Conservation (phyloP, 2,113 vertebrate species). For the Trogon surrucura region DNA sequence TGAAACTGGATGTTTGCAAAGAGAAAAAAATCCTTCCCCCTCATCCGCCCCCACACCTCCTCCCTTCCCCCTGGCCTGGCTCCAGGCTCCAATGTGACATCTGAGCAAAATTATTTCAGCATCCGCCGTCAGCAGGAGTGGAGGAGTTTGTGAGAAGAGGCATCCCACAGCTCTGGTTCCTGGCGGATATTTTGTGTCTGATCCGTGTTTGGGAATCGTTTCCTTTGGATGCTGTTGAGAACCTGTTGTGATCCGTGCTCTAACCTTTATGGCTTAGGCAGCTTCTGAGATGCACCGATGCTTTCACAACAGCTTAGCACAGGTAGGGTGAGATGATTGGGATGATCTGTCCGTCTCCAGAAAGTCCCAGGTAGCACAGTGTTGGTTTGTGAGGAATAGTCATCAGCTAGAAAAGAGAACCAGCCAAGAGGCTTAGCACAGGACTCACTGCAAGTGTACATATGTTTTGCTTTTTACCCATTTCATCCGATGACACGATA, state of each 20-base stretch:
- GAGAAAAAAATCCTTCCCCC: constrained; percentile 2
- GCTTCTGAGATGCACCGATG: not conserved
- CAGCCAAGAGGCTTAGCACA: not conserved
- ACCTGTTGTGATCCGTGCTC: not conserved
- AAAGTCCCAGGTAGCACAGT: not conserved
- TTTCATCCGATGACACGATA: not conserved
- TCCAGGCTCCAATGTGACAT: constrained; percentile 31
- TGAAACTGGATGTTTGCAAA: constrained; percentile 43
- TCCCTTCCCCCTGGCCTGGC: constrained; percentile 14
- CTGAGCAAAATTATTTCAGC: constrained; percentile 56
- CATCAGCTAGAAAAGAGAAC: not conserved
- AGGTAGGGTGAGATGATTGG: not conserved
- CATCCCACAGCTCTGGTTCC: constrained; percentile 17
- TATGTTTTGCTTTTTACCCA: not conserved
- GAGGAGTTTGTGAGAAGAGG: constrained; percentile 58
- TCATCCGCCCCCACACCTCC: constrained; percentile 8
- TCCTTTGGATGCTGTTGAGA: not conserved
- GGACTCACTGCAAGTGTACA: accelerated
- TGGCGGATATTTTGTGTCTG: not conserved
- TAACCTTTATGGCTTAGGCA: not conserved
- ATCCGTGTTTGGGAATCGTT: not conserved
- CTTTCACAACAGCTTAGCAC: not conserved
- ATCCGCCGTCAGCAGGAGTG: constrained; percentile 37
- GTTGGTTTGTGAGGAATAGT: not conserved
- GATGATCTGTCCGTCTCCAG: not conserved